Evolutionary conservation across 2,113 vertebrate genomes (phyloP), one percentile per base, ranked within the genome.

Genomic region (Lagopus leucura): DNA sequence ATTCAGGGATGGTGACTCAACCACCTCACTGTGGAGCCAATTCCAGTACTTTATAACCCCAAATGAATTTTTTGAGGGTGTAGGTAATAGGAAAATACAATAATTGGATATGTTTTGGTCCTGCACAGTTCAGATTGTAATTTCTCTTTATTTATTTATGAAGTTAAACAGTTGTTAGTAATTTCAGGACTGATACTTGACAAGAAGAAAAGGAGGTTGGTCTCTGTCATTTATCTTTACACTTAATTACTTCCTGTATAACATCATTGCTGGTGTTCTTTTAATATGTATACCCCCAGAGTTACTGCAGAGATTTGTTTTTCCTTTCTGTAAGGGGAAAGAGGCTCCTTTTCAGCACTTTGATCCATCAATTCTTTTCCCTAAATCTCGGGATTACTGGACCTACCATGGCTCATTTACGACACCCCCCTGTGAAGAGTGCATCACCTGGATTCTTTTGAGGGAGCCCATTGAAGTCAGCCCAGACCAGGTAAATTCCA

Each of bases 341-440:
- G 99, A 99, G 94, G 98, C 97, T 25, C 91, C 98, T 60, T 99
- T 99, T 78, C 69, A 69, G 3, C 91, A 98, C 90, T 99, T 99
- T 11, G 97, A 99, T 96, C 99, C 99, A 2, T 81, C 98, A 3
- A 94, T 97, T 82, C 97, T 99, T 94, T 99, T 99, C 72, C 99
- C 99, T 1, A 63, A 94, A 64, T 98, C 97, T 90, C 98, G 99
- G 9, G 98, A 99, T 95, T 99, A 99, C 97, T 99, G 98, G 99
- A 99, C 98, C 1, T 99, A 99, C n/a, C 98, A 98, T 0, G 99
- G 99, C 57, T 99, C 99, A 0, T 98, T 99, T 97, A 99, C 99
- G 89, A 99, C 99, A 0, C 99, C 99, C 1, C 99, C 99, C 60
- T 98, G 99, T 50, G 98, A 98, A 79, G 99, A 99, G 93, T 99